phyloP scores from a whole-genome alignment of 2,888 invertebrate genomes.

The Drosophila cognata region DNA sequence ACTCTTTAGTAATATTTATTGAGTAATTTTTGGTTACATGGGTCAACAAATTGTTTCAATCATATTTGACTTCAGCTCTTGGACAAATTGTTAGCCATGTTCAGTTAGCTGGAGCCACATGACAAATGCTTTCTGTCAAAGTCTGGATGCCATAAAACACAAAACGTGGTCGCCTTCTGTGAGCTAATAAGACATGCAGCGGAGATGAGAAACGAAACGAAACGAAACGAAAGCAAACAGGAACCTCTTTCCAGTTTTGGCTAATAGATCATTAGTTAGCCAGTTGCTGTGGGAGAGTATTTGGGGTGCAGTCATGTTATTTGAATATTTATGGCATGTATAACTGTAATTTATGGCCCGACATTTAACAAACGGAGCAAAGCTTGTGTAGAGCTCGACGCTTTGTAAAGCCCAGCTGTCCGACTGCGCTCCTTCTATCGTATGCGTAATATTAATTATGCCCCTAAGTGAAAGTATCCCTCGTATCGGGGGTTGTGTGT shows the following conservation, averaged over 20 bases:
- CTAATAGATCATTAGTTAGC: conserved; percentile 80
- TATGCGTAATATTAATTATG: conserved; percentile 70
- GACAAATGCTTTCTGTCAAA: conserved; percentile 57
- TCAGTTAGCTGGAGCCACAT: conserved; percentile 37
- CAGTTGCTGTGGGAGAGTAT: conserved; percentile 61
- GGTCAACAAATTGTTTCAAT: conserved; percentile 59
- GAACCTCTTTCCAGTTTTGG: conserved; percentile 47
- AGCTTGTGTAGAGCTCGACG: conserved; percentile 26
- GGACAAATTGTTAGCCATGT: conserved; percentile 62
- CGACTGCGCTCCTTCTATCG: conserved; percentile 26
- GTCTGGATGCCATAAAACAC: conserved; percentile 70
- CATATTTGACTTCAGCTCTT: conserved; percentile 49
- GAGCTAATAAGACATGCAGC: conserved; percentile 71
- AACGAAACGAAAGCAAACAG: conserved; percentile 20
- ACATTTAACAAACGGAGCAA: conserved; percentile 76
- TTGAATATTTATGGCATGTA: conserved; percentile 82
- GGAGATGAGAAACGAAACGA: conserved; percentile 45
- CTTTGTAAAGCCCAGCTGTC: conserved; percentile 21
- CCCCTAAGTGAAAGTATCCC: conserved; percentile 12
- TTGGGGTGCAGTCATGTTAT: conserved; percentile 66
- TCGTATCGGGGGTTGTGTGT: neutral
- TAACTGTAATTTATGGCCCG: conserved; percentile 82
- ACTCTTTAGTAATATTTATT: conserved; percentile 9
- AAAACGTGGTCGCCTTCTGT: conserved; percentile 65
- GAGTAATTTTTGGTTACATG: conserved; percentile 28